Conservation (phyloP, 2,113 vertebrate species). For the Hippoglossus stenolepis region DNA sequence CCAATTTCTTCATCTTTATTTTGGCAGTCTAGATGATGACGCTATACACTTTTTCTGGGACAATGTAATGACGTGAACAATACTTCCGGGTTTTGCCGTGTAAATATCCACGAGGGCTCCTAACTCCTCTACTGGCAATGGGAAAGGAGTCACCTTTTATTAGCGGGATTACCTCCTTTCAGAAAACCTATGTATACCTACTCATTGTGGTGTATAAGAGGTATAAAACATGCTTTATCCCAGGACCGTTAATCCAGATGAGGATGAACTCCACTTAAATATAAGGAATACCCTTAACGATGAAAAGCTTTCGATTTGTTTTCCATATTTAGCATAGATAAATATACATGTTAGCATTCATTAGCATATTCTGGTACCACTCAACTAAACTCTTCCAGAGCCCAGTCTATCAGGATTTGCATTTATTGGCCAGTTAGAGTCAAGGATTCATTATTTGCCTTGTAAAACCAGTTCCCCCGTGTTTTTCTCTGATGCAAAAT, state of each 20-base stretch:
- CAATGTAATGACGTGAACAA: too few relatives aligned
- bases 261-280: neutral
- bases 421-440: slow-evolving; percentile 13
- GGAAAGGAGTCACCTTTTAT: too few relatives aligned
- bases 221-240: too few relatives aligned
- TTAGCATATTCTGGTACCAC: neutral
- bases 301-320: neutral
- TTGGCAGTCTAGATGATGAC: too few relatives aligned
- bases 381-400: neutral
- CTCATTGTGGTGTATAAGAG: too few relatives aligned
- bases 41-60: too few relatives aligned
- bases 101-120: too few relatives aligned
- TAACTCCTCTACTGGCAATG: too few relatives aligned
- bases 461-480: slow-evolving; percentile 14
- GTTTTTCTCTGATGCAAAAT: slow-evolving; percentile 31
- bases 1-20: too few relatives aligned
- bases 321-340: slow-evolving; percentile 1
- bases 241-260: neutral
- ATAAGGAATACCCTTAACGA: neutral
- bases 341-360: neutral
- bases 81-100: too few relatives aligned
- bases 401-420: neutral
- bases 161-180: too few relatives aligned
- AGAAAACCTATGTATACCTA: too few relatives aligned
- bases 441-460: slow-evolving; percentile 16